These are phyloP conservation scores for Lindbergichthys nudifrons DNA, from an alignment of 2,797 vertebrate genomes.

Conservation along the genomic window DNA sequence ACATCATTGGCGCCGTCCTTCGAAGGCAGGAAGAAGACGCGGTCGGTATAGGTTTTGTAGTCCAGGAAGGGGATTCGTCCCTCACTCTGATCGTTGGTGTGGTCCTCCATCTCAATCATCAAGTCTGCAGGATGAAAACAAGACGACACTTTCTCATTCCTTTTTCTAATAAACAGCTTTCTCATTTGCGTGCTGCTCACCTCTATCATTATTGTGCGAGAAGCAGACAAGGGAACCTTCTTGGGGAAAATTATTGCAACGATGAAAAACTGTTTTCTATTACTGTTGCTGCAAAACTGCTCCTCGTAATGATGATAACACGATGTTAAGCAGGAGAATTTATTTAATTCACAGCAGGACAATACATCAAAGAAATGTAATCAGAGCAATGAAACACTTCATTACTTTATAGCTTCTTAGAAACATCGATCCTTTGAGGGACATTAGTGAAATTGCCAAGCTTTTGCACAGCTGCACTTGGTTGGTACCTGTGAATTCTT, in stretches of 20 bases:
- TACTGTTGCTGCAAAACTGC: slow-evolving; percentile 50
- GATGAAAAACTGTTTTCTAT: slow-evolving; percentile 60
- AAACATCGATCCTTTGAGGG: slow-evolving; percentile 40
- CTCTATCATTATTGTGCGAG: slow-evolving; percentile 86
- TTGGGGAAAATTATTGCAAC: slow-evolving; percentile 45
- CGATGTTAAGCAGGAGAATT: slow-evolving; percentile 46
- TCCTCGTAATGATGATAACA: slow-evolving; percentile 51
- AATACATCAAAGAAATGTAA: slow-evolving; percentile 60
- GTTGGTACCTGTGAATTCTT: slow-evolving; percentile 94
- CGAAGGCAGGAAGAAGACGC: slow-evolving; percentile 97
- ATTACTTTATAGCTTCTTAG: slow-evolving; percentile 46
- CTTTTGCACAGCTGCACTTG: slow-evolving; percentile 5
- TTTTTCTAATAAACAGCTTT: slow-evolving; percentile 35
- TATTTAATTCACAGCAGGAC: slow-evolving; percentile 53
- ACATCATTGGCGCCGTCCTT: slow-evolving; percentile 97
- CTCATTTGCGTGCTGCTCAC: slow-evolving; percentile 77
- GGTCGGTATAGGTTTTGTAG: slow-evolving; percentile 97
- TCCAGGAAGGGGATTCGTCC: slow-evolving; percentile 94
- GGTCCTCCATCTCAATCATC: slow-evolving; percentile 99
- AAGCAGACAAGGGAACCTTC: slow-evolving; percentile 23
- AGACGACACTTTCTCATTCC: slow-evolving; percentile 4
- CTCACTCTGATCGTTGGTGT: slow-evolving; percentile 94
- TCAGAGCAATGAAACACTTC: slow-evolving; percentile 55
- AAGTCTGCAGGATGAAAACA: slow-evolving; percentile 84
- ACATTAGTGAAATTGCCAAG: slow-evolving; percentile 18